Evolutionary conservation across 2,797 vertebrate species (phyloP).

Genomic region (Acropternis orthonyx): DNA sequence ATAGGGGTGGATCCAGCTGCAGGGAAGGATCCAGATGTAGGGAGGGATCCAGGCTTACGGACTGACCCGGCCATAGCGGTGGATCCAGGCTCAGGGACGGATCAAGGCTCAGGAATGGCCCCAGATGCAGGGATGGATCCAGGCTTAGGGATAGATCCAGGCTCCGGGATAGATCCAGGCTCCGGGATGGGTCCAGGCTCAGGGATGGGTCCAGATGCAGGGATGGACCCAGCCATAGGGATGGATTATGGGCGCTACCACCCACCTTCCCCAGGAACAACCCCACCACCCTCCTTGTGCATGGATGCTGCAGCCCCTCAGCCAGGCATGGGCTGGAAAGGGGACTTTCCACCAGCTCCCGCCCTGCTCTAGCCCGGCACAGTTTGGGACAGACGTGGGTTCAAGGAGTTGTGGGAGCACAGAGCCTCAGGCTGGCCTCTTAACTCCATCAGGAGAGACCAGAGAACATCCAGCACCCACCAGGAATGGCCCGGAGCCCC

Average conservation of each 20-base stretch:
- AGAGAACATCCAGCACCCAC: background rate
- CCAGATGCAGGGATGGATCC: background rate
- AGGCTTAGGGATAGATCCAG: background rate
- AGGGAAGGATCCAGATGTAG: too few species aligned
- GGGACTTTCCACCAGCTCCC: background rate
- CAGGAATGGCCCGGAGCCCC: background rate
- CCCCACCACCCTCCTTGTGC: background rate
- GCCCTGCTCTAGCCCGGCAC: rapidly evolving
- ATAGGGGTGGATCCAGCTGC: background rate
- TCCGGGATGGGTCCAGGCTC: background rate
- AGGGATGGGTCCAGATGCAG: background rate
- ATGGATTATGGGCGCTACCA: background rate
- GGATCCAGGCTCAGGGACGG: background rate
- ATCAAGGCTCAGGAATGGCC: background rate
- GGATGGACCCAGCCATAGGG: background rate
- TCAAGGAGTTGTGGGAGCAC: background rate
- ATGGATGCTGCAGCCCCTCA: rapidly evolving
- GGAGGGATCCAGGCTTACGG: background rate
- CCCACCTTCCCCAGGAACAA: rapidly evolving
- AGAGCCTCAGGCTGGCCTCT: rapidly evolving
- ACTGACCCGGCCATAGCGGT: background rate
- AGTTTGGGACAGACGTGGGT: background rate
- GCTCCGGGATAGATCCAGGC: too few species aligned
- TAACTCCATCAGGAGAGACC: rapidly evolving
- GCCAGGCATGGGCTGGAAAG: rapidly evolving